phyloP scores from a whole-genome alignment of 2,113 vertebrate genomes.

The Gavia stellata region DNA sequence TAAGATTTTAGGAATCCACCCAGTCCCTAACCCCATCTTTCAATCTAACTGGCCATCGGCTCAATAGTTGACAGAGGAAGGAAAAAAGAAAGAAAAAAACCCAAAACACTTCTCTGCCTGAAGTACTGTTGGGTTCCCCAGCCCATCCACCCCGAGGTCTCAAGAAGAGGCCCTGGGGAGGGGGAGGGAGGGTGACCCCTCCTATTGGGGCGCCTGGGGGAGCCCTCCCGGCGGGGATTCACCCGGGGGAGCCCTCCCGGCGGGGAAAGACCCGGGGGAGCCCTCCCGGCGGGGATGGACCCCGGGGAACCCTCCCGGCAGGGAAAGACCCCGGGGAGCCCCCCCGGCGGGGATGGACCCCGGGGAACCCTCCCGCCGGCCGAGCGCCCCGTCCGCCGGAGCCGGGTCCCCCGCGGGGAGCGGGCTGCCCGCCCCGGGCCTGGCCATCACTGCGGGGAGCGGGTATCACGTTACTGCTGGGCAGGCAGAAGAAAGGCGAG shows the following conservation, averaged over 20 bases:
- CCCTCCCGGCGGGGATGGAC: not conserved
- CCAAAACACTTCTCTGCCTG: not conserved
- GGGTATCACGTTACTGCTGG: not conserved
- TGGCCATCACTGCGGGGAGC: not conserved
- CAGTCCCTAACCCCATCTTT: not conserved
- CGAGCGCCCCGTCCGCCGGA: too few species aligned
- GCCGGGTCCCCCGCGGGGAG: not conserved
- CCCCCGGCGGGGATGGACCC: not conserved
- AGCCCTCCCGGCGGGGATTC: not conserved
- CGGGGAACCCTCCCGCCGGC: not conserved
- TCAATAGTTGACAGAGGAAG: not conserved
- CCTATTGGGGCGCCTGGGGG: too few species aligned
- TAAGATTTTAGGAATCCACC: not conserved
- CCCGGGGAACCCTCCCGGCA: too few species aligned
- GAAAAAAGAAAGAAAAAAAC: too few species aligned
- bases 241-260: accelerated
- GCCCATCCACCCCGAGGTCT: not conserved
- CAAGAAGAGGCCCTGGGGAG: not conserved
- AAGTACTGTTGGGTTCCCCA: not conserved
- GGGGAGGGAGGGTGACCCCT: not conserved
- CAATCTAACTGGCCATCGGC: not conserved
- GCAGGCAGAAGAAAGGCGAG: constrained; percentile 50
- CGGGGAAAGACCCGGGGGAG: not conserved
- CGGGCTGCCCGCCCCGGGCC: not conserved
- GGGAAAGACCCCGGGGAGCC: not conserved